Base-by-base conservation (phyloP, 2,113 vertebrate genomes). In the Madoqua kirkii region DNA sequence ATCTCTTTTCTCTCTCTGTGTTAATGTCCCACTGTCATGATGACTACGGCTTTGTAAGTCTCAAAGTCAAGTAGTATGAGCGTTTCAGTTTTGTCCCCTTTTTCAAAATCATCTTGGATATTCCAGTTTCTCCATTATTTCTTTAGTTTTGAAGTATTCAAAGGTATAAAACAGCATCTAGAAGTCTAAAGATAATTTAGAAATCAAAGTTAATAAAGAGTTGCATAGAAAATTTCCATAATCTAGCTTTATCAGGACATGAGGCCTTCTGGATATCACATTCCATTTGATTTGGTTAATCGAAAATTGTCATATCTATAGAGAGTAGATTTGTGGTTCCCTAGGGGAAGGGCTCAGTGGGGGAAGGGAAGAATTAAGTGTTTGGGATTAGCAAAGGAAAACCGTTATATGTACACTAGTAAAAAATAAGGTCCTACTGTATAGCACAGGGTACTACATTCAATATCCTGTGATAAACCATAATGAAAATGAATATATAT, bases 121-220 rank as follows among this genome's bases (percentile, higher is more conserved):
- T 57, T 55, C 36, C 52, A 57, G 12, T 57, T 91, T 23, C 59
- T 88, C 45, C 52, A 89, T 92, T 19, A 62, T 60, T 89, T 88
- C 67, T 95, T 92, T 91, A 78, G 62, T 54, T 91, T 89, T 95
- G 54, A 71, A 43, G 88, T 88, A 89, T 27, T 82, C 19, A 55
- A 50, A 17, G 16, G 64, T 78, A 19, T 59, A 81, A 96, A 91
- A 95, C 3, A 81, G 9, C 11, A 43, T 74, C 57, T 52, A 64
- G 27, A 96, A 90, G 79, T 95, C 23, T 64, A 67, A 96, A 96
- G 19, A 88, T 89, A 43, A 71, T 16, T 88, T 91, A 55, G 93
- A 92, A 64, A 81, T 50, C 8, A 88, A 82, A 79, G 25, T 74
- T 81, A 78, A 23, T 78, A 81, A 50, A 62, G 29, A 81, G 15